A percentile compares a stretch with the other conserved stretches of the same genome.
phyloP scores from a whole-genome alignment of 2,797 vertebrate species.

The Monodelphis domestica region DNA sequence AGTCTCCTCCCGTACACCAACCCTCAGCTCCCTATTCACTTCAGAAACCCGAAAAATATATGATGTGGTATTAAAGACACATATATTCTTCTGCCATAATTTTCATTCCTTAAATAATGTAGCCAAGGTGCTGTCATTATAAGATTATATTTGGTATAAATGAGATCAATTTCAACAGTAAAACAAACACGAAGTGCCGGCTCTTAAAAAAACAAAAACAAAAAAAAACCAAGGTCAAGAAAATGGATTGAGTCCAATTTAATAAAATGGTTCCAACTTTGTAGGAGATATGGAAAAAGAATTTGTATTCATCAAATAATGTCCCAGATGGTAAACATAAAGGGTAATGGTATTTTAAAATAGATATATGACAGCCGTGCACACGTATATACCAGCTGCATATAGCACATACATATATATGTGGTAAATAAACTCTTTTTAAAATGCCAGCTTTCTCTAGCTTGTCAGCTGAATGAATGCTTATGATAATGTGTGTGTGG shows the following conservation, averaged over 20 bases:
- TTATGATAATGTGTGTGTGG: slow-evolving; percentile 41
- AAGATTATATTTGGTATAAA: slow-evolving; percentile 52
- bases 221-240: background rate
- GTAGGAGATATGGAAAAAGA: slow-evolving; percentile 57
- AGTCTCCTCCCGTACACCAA: background rate
- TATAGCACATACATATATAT: background rate
- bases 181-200: slow-evolving; percentile 64
- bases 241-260: slow-evolving; percentile 49
- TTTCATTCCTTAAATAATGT: slow-evolving; percentile 33
- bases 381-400: slow-evolving; percentile 1
- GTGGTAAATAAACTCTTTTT: slow-evolving; percentile 7
- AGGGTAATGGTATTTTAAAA: slow-evolving; percentile 40
- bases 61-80: background rate
- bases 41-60: slow-evolving; percentile 3
- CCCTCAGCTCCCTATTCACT: background rate
- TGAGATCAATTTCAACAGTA: slow-evolving; percentile 42
- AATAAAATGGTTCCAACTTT: slow-evolving; percentile 59
- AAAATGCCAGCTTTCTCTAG: background rate
- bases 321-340: slow-evolving; percentile 65
- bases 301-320: slow-evolving; percentile 44
- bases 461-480: slow-evolving; percentile 18
- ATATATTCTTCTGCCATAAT: slow-evolving; percentile 4
- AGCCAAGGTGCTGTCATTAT: slow-evolving; percentile 49
- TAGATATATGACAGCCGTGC: background rate
- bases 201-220: slow-evolving; percentile 45